Base-by-base conservation (phyloP, 2,797 vertebrate genomes). In the Eleutherodactylus coqui region DNA sequence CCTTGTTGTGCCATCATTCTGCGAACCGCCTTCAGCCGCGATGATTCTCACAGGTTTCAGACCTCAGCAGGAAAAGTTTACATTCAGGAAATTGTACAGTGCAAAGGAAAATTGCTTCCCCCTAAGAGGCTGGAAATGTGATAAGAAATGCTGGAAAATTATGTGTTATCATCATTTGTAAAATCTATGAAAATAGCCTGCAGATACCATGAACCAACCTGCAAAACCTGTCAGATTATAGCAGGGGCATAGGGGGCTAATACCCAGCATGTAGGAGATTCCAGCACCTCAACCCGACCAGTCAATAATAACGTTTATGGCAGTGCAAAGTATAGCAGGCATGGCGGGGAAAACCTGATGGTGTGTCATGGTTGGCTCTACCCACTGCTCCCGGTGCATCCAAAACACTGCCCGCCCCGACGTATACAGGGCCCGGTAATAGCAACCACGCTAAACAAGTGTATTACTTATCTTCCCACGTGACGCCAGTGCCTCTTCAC, bases 41-140 rank as follows among this genome's bases (percentile, higher is more conserved):
- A 72, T 16, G 69, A 16, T 41, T 45, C 36, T 41, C 19, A 3
- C 69, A 43, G 24, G 43, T 43, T 24, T 72, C 38, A 45, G 69
- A 13, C 7, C 38, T n/a, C 69, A 72, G 69, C 69, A n/a, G 41
- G 69, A 72, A 70, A 72, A 72, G 38, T 72, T 72, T 72, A 45
- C 27, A 14, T 41, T 27, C 38, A 16, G 17, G 24, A 72, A 72
- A 72, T 72, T 41, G 36, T 34, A 70, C 34, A 38, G 67, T 41
- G 67, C 36, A 70, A 45, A 72, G 41, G 9, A 43, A 72, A 72
- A 72, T 72, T 7, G 24, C 21, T n/a, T n/a, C 41, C 21, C 9
- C 21, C 38, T 1, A 1, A 13, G 3, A 64, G 29, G 13, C 11
- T 34, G 60, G 13, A 64, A 64, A 32, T 32, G 0, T 64, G 60